Evolutionary conservation across 1,140 invertebrate genomes (phyloP), one percentile per base, ranked within the genome.

Genomic region (Trissolcus basalis): DNA sequence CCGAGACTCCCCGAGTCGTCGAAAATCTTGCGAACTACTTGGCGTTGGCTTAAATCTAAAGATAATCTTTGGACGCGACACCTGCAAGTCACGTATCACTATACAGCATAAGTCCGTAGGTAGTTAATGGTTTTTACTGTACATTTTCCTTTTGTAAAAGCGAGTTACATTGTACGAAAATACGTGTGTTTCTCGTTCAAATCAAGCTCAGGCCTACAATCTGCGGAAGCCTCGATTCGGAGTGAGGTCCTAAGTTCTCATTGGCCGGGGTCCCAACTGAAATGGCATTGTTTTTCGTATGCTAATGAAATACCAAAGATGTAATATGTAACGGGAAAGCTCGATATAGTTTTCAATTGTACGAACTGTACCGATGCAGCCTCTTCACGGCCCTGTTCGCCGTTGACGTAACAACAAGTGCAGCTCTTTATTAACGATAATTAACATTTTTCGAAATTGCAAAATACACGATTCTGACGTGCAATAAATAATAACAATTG

Each of bases 381-480:
- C 87, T 88, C 87, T 87, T 88, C 84, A 80, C 86, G 60, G 80
- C 82, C 83, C 86, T 88, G 86, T 79, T 88, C 77, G 82, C 86
- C 86, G 87, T 84, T 83, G 82, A 84, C 84, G 73, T 85, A 88
- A 82, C 87, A 88, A 88, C 87, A 88, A 88, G 85, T 84, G 82
- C 80, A 78, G 80, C 84, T 85, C 86, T 88, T 88, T 88, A 88
- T 88, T 88, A 88, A 88, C 83, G 85, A 88, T 87, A 88, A 88
- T 88, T 88, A 88, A 88, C 86, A 88, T 88, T 88, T 83, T 75
- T 79, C 63, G 54, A 75, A 75, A 75, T 79, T 75, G 71, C 63
- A 79, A 79, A 75, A 79, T 71, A 47, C 51, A 16, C 45, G 33
- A 44, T 33, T 43, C 39, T 43, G 49, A 33, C 56, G 39, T 49